These are phyloP conservation scores for Nineta flava DNA, from an alignment of 2,888 invertebrate species.

Conservation along the genomic window DNA sequence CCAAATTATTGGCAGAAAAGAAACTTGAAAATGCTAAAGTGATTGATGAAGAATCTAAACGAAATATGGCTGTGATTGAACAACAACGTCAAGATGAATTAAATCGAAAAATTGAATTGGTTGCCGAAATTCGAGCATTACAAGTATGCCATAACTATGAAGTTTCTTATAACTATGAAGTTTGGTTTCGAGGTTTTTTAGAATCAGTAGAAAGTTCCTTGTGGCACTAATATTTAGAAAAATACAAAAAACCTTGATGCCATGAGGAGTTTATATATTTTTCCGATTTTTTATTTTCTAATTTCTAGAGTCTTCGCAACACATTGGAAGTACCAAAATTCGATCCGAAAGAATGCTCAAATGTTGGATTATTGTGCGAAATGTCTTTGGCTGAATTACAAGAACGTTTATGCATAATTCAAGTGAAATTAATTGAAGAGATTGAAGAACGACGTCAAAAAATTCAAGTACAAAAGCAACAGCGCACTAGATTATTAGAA, in stretches of 20 bases:
- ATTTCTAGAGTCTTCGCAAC: neutral
- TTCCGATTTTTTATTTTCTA: neutral
- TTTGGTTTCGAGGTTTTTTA: too few relatives aligned
- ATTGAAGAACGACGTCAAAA: constrained; percentile 30
- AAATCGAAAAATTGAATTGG: constrained; percentile 23
- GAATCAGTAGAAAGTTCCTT: too few relatives aligned
- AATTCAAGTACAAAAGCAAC: constrained; percentile 30
- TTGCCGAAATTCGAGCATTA: constrained; percentile 26
- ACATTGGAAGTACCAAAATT: constrained; percentile 23
- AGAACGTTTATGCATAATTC: constrained; percentile 33
- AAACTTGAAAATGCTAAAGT: constrained; percentile 31
- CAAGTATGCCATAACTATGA: constrained; percentile 24
- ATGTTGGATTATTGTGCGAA: constrained; percentile 42
- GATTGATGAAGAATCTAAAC: constrained; percentile 33
- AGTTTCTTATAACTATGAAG: too few relatives aligned
- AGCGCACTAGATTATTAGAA: constrained; percentile 31
- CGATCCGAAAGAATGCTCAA: constrained; percentile 40
- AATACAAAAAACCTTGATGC: too few relatives aligned
- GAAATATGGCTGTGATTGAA: constrained; percentile 19
- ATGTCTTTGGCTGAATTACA: constrained; percentile 47
- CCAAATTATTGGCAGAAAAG: constrained; percentile 22
- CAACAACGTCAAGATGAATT: constrained; percentile 24
- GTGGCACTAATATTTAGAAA: too few relatives aligned
- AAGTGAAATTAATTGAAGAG: constrained; percentile 34
- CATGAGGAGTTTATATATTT: too few relatives aligned